Percentiles rank a stretch among this genome's conserved stretches.
phyloP scores from a whole-genome alignment of 2,113 vertebrate species.

The Xenopus tropicalis region UCB_Xtro_10.0 CM004451.2:52450501-52451000 shows the following conservation, averaged over 20 bases:
- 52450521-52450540: too few species aligned
- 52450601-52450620: too few species aligned
- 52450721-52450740: constrained; percentile 88
- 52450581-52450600: too few species aligned
- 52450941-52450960: constrained; percentile 64
- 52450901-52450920: constrained; percentile 43
- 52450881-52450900: constrained; percentile 13
- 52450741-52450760: constrained; percentile 82
- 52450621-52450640: constrained; percentile 77
- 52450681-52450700: constrained; percentile 96
- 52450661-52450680: constrained; percentile 97
- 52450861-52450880: constrained; percentile 80
- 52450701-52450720: constrained; percentile 94
- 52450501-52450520: too few species aligned
- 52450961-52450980: constrained; percentile 60
- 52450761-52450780: constrained; percentile 60
- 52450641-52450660: constrained; percentile 82
- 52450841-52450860: constrained; percentile 70
- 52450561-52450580: too few species aligned
- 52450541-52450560: too few species aligned
- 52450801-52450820: constrained; percentile 86
- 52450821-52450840: constrained; percentile 78
- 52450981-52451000: constrained; percentile 68
- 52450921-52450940: constrained; percentile 62
- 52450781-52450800: constrained; percentile 83